phyloP scores from a whole-genome alignment of 2,888 invertebrate genomes.

The Athrips mouffetella region DNA sequence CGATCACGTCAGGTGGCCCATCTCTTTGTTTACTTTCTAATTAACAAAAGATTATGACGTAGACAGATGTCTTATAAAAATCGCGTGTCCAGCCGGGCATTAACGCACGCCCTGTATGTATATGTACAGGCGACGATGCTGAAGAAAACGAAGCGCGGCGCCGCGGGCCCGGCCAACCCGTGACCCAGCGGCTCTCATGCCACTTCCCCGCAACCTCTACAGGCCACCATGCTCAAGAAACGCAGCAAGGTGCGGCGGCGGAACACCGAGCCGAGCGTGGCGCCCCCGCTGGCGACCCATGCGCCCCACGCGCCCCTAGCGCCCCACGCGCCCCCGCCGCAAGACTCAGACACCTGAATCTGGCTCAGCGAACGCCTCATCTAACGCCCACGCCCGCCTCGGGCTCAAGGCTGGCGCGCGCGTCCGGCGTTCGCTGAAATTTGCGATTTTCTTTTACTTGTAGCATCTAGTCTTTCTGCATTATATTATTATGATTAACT shows the following conservation, averaged over 20 bases:
- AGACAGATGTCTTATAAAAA: too few species aligned
- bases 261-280: slow-evolving; percentile 92
- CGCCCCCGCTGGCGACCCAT: slow-evolving; percentile 60
- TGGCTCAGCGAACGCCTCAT: slow-evolving; percentile 85
- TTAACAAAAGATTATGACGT: too few species aligned
- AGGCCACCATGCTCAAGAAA: slow-evolving; percentile 99
- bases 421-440: slow-evolving; percentile 59
- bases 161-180: slow-evolving; percentile 81
- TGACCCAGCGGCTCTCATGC: slow-evolving; percentile 39
- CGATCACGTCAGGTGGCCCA: too few species aligned
- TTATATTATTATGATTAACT: slow-evolving; percentile 28
- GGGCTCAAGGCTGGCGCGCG: slow-evolving; percentile 68
- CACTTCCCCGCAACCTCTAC: slow-evolving; percentile 61
- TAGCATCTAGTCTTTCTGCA: too few species aligned
- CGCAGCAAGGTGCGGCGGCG: slow-evolving; percentile 97
- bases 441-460: too few species aligned
- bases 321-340: slow-evolving; percentile 52
- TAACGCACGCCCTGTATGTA: slow-evolving; percentile 33
- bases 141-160: slow-evolving; percentile 98
- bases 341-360: slow-evolving; percentile 81
- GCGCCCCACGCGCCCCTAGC: slow-evolving; percentile 52
- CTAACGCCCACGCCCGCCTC: slow-evolving; percentile 69
- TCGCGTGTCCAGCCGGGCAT: background rate
- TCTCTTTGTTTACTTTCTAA: too few species aligned
- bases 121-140: slow-evolving; percentile 97